Evolutionary conservation across 2,797 vertebrate genomes (phyloP).

Genomic region (Acropternis orthonyx): DNA sequence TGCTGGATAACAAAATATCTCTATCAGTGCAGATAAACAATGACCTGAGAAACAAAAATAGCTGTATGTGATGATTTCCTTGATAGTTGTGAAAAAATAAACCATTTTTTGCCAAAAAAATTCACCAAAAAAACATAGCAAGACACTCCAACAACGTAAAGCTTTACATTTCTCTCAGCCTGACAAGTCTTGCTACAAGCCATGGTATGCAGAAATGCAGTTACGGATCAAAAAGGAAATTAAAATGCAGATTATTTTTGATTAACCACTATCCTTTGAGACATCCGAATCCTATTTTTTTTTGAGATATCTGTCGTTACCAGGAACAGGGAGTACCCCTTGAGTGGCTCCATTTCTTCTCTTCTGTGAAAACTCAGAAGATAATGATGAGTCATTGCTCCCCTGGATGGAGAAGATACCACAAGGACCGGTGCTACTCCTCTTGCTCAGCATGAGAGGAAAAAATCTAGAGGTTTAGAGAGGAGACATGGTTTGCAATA

Average conservation of each 20-base stretch:
- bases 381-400: slow-evolving; percentile 34
- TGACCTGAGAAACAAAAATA: not conserved
- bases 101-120: not conserved
- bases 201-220: not conserved
- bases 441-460: not conserved
- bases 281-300: not conserved
- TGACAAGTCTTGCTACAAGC: not conserved
- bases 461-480: slow-evolving; percentile 15
- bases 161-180: not conserved
- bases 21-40: not conserved
- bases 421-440: not conserved
- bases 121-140: not conserved
- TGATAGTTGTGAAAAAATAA: not conserved
- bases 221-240: not conserved
- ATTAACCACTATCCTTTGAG: not conserved
- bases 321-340: not conserved
- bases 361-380: not conserved
- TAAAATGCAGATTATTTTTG: not conserved
- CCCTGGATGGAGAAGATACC: not conserved
- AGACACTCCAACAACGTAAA: not conserved
- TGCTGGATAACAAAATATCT: not conserved
- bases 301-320: not conserved
- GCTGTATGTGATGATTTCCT: not conserved
- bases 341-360: not conserved
- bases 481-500: not conserved